A percentile compares a stretch with the other conserved stretches of the same genome.
Evolutionary conservation across 2,888 invertebrate genomes (phyloP).

Genomic region (Cylindroiulus punctatus): DNA sequence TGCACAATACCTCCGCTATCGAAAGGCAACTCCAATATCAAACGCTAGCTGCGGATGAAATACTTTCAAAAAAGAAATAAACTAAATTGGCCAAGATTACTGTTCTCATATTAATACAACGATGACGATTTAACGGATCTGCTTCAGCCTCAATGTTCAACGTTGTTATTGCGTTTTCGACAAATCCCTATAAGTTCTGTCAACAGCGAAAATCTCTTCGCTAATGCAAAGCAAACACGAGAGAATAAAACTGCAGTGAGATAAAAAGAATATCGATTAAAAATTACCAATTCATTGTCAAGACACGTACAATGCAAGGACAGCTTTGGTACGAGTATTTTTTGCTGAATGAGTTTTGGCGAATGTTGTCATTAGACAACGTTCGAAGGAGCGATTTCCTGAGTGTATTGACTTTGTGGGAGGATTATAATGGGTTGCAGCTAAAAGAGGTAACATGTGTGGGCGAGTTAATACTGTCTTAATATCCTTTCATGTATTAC

Average conservation of each 20-base stretch:
- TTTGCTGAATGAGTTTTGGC: not conserved
- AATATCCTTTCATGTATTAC: conserved; percentile 21
- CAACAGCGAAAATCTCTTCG: conserved; percentile 4
- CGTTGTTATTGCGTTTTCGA: not conserved
- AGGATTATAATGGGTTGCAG: not conserved
- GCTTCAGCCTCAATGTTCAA: not conserved
- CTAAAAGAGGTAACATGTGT: not conserved
- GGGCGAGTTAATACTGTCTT: not conserved
- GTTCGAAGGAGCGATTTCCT: not conserved
- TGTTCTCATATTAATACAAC: not conserved
- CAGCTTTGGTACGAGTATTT: not conserved
- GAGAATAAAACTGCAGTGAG: conserved; percentile 10
- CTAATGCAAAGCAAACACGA: conserved; percentile 20
- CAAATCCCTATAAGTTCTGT: conserved; percentile 9
- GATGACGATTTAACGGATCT: not conserved
- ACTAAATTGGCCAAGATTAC: not conserved
- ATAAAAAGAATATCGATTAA: conserved; percentile 26
- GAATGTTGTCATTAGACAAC: conserved; percentile 3
- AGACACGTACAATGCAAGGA: not conserved
- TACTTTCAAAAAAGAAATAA: not conserved
- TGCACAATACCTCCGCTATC: not conserved
- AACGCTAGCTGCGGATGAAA: not conserved
- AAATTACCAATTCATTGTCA: conserved; percentile 20
- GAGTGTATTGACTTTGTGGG: conserved; percentile 12
- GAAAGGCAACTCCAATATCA: not conserved